These are phyloP conservation scores for Lates japonicus DNA, from an alignment of 2,797 vertebrate species.

Conservation along the genomic window DNA sequence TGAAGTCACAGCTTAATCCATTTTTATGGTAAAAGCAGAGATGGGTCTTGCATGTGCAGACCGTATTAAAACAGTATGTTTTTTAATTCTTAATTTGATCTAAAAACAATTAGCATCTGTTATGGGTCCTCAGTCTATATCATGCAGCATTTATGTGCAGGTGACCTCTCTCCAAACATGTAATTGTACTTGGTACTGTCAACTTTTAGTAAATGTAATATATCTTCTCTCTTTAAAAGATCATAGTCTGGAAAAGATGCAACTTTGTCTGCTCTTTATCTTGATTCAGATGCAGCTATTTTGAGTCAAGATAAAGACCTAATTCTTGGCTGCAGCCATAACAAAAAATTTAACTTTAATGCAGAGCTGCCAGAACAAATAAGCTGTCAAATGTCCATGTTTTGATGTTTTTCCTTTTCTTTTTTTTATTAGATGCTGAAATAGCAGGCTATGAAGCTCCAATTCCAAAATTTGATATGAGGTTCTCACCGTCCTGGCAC, in stretches of 20 bases:
- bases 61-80: too few relatives aligned
- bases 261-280: constrained; percentile 3
- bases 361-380: constrained; percentile 36
- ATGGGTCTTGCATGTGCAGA: too few relatives aligned
- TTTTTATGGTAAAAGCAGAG: not conserved
- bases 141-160: not conserved
- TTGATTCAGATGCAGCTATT: constrained; percentile 24
- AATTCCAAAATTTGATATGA: not conserved
- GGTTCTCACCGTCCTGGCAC: constrained; percentile 91
- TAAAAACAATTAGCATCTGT: not conserved
- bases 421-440: constrained; percentile 15
- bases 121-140: not conserved
- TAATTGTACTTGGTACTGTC: not conserved
- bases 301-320: constrained; percentile 9
- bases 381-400: constrained; percentile 21
- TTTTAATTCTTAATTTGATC: too few relatives aligned
- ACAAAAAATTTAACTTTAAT: constrained; percentile 37
- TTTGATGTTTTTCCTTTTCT: constrained; percentile 8
- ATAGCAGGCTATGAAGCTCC: constrained; percentile 10
- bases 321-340: constrained; percentile 16
- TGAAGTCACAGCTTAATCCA: too few relatives aligned
- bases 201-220: not conserved
- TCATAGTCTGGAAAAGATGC: constrained; percentile 8
- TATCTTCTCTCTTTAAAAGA: not conserved
- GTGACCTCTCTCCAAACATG: not conserved